These are phyloP conservation scores for Pangasius djambal DNA, from an alignment of 2,797 vertebrate genomes.

Conservation along the genomic window DNA sequence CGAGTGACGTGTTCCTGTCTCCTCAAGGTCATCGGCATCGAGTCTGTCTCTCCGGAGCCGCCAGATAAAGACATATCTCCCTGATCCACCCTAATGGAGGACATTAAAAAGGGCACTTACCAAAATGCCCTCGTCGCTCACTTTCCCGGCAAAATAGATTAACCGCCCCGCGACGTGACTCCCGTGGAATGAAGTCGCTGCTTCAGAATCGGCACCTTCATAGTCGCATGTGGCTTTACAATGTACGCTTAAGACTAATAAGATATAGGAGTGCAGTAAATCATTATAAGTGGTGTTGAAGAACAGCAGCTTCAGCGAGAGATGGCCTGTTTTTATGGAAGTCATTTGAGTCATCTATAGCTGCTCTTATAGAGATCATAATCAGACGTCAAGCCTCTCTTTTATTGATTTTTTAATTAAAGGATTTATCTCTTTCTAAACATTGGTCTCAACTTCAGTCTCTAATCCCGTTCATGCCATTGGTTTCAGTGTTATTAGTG, in stretches of 20 bases:
- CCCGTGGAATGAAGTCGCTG: slow-evolving; percentile 42
- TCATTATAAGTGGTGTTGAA: slow-evolving; percentile 43
- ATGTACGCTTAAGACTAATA: slow-evolving; percentile 46
- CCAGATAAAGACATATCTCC: slow-evolving; percentile 61
- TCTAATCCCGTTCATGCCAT: not conserved
- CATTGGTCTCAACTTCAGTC: not conserved
- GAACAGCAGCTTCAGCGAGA: slow-evolving; percentile 20
- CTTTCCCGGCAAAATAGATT: slow-evolving; percentile 52
- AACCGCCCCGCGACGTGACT: slow-evolving; percentile 31
- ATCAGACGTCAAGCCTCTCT: not conserved
- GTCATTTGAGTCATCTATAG: slow-evolving; percentile 23
- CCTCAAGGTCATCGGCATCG: slow-evolving; percentile 57
- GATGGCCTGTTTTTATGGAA: slow-evolving; percentile 16
- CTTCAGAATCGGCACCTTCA: slow-evolving; percentile 46
- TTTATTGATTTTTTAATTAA: slow-evolving; percentile 27
- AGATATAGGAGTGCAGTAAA: slow-evolving; percentile 32
- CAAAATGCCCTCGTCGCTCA: slow-evolving; percentile 49
- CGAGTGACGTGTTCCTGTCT: slow-evolving; percentile 50
- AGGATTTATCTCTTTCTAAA: slow-evolving; percentile 7
- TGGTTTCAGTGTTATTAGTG: not conserved
- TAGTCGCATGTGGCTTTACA: slow-evolving; percentile 49
- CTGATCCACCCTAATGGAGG: slow-evolving; percentile 59
- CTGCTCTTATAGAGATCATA: not conserved
- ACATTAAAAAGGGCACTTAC: slow-evolving; percentile 58
- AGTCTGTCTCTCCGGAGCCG: slow-evolving; percentile 50